These are phyloP conservation scores for Chorisops tibialis DNA, from an alignment of 2,888 invertebrate genomes.

Conservation along the genomic window DNA sequence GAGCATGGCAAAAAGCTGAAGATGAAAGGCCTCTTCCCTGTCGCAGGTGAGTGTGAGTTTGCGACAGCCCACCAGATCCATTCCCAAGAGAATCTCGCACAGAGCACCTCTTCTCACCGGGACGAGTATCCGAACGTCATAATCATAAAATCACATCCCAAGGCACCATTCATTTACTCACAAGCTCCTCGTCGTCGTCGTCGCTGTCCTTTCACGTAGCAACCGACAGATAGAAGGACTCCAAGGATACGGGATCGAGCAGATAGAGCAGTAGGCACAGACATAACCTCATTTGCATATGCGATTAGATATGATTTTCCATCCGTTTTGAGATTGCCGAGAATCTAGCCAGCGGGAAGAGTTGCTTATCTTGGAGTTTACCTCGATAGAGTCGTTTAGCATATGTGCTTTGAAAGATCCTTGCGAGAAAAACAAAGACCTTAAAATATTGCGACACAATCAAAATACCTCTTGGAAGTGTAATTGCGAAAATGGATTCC, in stretches of 20 bases:
- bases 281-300: slow-evolving; percentile 19
- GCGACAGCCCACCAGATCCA: not conserved
- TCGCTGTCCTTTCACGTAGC: not conserved
- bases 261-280: too few species aligned
- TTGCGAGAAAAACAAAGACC: slow-evolving; percentile 9
- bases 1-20: too few species aligned
- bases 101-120: not conserved
- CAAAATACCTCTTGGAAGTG: not conserved
- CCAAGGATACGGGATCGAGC: too few species aligned
- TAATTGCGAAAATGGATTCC: slow-evolving; percentile 25
- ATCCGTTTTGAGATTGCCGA: not conserved
- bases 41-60: too few species aligned
- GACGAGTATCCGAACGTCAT: not conserved
- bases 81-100: not conserved
- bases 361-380: slow-evolving; percentile 5
- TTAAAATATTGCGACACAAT: slow-evolving; percentile 12
- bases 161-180: not conserved
- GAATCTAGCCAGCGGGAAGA: slow-evolving; percentile 7
- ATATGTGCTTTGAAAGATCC: not conserved
- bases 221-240: slow-evolving; percentile 7
- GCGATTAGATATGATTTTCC: slow-evolving; percentile 23
- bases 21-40: not conserved
- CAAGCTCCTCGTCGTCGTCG: too few species aligned
- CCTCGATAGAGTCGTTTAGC: too few species aligned
- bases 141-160: slow-evolving; percentile 15